Conservation (phyloP, 1,140 invertebrate genomes). For the Dysdera silvatica region DNA sequence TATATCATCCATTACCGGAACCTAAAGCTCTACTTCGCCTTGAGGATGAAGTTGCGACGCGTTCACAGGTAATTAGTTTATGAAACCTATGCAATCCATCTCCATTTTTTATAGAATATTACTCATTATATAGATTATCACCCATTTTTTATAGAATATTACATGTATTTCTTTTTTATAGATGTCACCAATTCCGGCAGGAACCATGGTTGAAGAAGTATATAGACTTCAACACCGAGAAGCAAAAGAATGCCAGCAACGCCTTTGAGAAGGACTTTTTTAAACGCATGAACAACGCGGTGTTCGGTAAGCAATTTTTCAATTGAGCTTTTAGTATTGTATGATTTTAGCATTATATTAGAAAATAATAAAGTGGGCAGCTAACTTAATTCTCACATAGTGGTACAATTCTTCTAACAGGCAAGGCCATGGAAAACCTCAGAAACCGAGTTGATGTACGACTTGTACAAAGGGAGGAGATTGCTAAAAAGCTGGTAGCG, state of each 20-base stretch:
- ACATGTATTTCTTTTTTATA: too few relatives aligned
- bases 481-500: conserved; percentile 39
- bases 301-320: too few relatives aligned
- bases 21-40: conserved; percentile 46
- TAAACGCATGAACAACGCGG: conserved; percentile 44
- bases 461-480: conserved; percentile 38
- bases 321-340: too few relatives aligned
- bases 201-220: conserved; percentile 45
- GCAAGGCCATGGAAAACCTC: conserved; percentile 49
- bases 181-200: conserved; percentile 50
- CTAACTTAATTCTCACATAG: too few relatives aligned
- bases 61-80: conserved; percentile 47
- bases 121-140: too few relatives aligned
- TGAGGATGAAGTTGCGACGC: conserved; percentile 46
- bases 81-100: too few relatives aligned
- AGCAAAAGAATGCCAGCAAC: conserved; percentile 33
- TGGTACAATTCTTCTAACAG: conserved; percentile 42
- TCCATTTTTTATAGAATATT: too few relatives aligned
- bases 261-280: conserved; percentile 38
- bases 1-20: conserved; percentile 49
- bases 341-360: too few relatives aligned
- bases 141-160: too few relatives aligned
- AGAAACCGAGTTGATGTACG: conserved; percentile 44
- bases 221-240: conserved; percentile 44
- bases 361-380: too few relatives aligned